These are phyloP conservation scores for Calidris pugnax DNA, from an alignment of 2,113 vertebrate genomes.

Conservation along the genomic window DNA sequence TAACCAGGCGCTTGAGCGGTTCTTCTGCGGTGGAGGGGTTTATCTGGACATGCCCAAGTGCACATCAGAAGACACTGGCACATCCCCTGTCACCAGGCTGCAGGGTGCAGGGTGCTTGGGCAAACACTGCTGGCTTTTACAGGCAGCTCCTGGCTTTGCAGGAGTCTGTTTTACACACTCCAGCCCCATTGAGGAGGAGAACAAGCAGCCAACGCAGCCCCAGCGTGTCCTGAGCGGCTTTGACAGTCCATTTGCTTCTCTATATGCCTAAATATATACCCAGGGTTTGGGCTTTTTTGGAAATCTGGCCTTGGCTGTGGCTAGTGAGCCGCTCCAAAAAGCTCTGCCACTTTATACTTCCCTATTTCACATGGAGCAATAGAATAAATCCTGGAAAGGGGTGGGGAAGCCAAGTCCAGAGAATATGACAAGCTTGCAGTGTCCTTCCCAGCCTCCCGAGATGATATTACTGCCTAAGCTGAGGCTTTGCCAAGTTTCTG, in stretches of 20 bases:
- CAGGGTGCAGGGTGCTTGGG: not conserved
- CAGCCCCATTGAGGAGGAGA: not conserved
- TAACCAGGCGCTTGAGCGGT: not conserved
- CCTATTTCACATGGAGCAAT: not conserved
- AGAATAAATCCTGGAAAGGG: slow-evolving; percentile 14
- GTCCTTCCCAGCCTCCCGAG: not conserved
- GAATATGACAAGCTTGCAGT: not conserved
- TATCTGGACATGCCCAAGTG: not conserved
- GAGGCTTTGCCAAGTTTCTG: slow-evolving; percentile 30
- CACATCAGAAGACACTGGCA: accelerated
- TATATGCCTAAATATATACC: not conserved
- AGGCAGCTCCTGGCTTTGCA: not conserved
- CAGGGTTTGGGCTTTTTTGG: not conserved
- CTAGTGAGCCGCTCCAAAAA: not conserved
- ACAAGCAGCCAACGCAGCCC: not conserved
- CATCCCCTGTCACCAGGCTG: not conserved
- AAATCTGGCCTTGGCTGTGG: not conserved
- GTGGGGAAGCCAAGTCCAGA: not conserved
- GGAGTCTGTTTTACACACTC: not conserved
- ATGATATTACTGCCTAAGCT: not conserved
- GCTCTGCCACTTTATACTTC: not conserved
- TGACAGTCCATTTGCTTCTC: slow-evolving; percentile 19
- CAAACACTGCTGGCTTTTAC: not conserved
- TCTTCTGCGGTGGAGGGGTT: not conserved
- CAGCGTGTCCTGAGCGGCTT: not conserved